Conservation (phyloP, 2,888 invertebrate genomes). For the Papilio demoleus region DNA sequence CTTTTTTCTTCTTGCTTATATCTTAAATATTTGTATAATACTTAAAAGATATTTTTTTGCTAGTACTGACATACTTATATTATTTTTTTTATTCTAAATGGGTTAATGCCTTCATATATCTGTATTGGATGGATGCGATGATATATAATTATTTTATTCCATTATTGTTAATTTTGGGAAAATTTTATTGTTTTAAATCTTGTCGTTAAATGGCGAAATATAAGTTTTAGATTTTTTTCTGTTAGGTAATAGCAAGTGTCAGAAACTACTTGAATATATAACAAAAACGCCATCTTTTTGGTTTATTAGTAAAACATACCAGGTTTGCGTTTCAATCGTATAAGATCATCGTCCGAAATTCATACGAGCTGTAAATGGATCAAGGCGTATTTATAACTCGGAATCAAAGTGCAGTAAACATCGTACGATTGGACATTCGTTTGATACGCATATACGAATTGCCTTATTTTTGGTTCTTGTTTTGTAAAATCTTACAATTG, state of each 20-base stretch:
- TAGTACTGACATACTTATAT: too few species aligned
- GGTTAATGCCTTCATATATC: too few species aligned
- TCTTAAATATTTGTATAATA: background rate
- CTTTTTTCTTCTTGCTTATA: background rate
- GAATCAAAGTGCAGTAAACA: conserved; percentile 36
- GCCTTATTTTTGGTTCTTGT: conserved; percentile 7
- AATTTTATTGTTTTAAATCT: too few species aligned
- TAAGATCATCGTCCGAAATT: conserved; percentile 22
- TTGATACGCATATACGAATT: conserved; percentile 11
- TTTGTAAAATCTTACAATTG: conserved; percentile 3
- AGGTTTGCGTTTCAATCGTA: conserved; percentile 1
- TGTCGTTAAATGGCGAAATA: too few species aligned
- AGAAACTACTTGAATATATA: background rate
- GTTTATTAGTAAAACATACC: background rate
- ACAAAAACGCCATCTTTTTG: too few species aligned
- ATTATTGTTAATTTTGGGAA: too few species aligned
- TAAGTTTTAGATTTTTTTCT: too few species aligned
- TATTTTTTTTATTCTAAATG: background rate
- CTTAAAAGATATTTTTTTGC: background rate
- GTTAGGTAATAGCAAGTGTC: background rate
- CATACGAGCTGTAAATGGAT: conserved; percentile 46
- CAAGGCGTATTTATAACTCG: conserved; percentile 37
- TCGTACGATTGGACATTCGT: conserved; percentile 10
- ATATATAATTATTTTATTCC: too few species aligned
- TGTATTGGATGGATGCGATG: too few species aligned